phyloP scores from a whole-genome alignment of 2,797 vertebrate genomes.

The Jordanella pulchra region DNA sequence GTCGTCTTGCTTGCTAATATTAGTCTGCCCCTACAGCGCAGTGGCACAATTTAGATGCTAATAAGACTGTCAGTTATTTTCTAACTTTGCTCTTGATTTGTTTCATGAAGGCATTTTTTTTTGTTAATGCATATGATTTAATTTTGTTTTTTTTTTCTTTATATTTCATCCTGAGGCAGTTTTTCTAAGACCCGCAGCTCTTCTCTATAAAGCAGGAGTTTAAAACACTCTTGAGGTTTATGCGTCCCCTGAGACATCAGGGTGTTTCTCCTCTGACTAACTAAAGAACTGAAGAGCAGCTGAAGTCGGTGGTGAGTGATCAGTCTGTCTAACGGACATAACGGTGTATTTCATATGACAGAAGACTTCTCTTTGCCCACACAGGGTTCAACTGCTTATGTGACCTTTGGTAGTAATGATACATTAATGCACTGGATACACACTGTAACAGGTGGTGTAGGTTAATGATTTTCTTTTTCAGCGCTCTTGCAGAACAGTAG shows the following conservation, averaged over 20 bases:
- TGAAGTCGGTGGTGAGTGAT: background rate
- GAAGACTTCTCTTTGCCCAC: constrained; percentile 5
- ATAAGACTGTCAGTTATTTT: constrained; percentile 32
- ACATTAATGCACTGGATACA: constrained; percentile 43
- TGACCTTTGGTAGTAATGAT: constrained; percentile 31
- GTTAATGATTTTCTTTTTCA: constrained; percentile 39
- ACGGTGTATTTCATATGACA: constrained; percentile 8
- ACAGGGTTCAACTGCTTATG: constrained; percentile 11
- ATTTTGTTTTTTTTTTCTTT: constrained; percentile 14
- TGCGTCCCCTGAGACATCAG: constrained; percentile 15
- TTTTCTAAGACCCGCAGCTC: constrained; percentile 32
- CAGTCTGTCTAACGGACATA: constrained; percentile 9
- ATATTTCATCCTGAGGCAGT: background rate
- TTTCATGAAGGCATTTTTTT: background rate
- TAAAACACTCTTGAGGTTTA: constrained; percentile 32
- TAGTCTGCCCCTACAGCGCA: constrained; percentile 22
- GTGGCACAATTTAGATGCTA: constrained; percentile 33
- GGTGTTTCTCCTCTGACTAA: constrained; percentile 22
- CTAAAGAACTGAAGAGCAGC: constrained; percentile 1
- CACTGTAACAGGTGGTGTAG: constrained; percentile 32
- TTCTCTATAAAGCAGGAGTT: constrained; percentile 11
- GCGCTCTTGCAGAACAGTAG: constrained; percentile 21
- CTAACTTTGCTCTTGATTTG: constrained; percentile 7
- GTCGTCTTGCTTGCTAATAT: constrained; percentile 39
- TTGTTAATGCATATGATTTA: constrained; percentile 7